phyloP scores from a whole-genome alignment of 2,797 vertebrate species.

The Spea hammondii region DNA sequence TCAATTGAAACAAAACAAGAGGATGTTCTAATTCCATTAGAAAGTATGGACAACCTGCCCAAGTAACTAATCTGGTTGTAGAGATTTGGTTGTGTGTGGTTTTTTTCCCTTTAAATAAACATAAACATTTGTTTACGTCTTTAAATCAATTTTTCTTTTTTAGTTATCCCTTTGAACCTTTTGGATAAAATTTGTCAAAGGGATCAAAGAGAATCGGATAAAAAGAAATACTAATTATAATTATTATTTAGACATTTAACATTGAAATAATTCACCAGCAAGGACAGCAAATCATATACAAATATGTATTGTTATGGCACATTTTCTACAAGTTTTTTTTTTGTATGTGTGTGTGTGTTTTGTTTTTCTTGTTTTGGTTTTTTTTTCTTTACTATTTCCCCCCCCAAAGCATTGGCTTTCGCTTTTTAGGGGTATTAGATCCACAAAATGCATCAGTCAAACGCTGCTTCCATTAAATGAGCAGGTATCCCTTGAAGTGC shows the following conservation, averaged over 20 bases:
- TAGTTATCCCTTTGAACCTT: not conserved
- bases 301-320: conserved; percentile 59
- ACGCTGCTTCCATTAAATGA: conserved; percentile 57
- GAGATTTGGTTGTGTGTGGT: not conserved
- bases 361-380: conserved; percentile 4
- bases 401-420: conserved; percentile 56
- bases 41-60: no score
- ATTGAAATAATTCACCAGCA: conserved; percentile 59
- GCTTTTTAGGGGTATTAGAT: conserved; percentile 38
- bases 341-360: not conserved
- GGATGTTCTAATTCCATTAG: no score
- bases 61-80: not conserved
- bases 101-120: not conserved
- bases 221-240: conserved; percentile 54
- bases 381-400: conserved; percentile 44
- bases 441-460: conserved; percentile 60
- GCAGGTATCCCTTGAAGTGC: conserved; percentile 55
- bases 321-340: conserved; percentile 54
- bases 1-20: no score
- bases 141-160: not conserved
- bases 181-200: conserved; percentile 5
- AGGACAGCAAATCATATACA: conserved; percentile 57
- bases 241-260: conserved; percentile 56
- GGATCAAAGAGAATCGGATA: conserved; percentile 59
- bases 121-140: not conserved